These are phyloP conservation scores for Thunnus thynnus DNA, from an alignment of 2,113 vertebrate species.

Conservation along the genomic window DNA sequence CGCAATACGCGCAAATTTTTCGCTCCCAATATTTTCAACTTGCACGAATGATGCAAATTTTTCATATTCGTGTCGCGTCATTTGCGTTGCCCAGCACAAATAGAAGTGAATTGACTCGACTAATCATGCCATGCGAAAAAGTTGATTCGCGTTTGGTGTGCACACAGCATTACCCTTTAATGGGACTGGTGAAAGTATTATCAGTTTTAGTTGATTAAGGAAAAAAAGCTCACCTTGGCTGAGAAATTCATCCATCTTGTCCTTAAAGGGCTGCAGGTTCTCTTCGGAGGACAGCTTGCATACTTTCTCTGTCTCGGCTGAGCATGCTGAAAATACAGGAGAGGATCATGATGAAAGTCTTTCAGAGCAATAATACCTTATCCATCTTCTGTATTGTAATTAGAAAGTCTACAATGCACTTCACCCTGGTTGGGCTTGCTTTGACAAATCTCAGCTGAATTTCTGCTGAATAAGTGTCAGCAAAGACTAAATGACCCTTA, in stretches of 20 bases:
- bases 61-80: no score
- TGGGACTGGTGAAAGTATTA: not conserved
- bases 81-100: no score
- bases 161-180: not conserved
- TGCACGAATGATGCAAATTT: no score
- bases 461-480: constrained; percentile 64
- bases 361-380: constrained; percentile 29
- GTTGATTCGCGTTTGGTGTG: no score
- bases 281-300: constrained; percentile 91
- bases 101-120: no score
- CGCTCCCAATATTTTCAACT: no score
- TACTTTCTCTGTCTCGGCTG: constrained; percentile 91
- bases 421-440: constrained; percentile 14
- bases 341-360: constrained; percentile 19
- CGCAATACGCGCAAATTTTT: no score
- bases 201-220: no score
- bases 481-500: constrained; percentile 64
- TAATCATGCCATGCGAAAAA: no score
- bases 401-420: constrained; percentile 21
- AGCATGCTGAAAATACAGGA: constrained; percentile 88
- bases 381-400: constrained; percentile 30
- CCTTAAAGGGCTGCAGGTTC: constrained; percentile 95
- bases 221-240: constrained; percentile 87
- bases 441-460: constrained; percentile 52
- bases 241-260: constrained; percentile 94